Base-by-base conservation (phyloP, 2,797 vertebrate species). In the Holocentrus rufus region DNA sequence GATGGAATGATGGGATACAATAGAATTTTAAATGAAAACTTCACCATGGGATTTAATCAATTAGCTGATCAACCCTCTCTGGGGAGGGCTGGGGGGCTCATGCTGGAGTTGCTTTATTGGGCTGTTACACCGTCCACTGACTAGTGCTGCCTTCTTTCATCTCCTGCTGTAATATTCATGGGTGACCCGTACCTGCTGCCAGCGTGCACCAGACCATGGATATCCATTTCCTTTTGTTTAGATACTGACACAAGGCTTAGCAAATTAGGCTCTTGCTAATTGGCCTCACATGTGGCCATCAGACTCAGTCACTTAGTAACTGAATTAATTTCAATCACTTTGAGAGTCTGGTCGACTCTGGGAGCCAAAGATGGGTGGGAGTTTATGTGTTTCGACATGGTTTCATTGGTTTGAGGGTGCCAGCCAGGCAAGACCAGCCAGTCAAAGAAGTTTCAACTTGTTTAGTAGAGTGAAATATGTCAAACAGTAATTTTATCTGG, bases 151-250 rank as follows among this genome's bases (percentile, higher is more conserved):
- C n/a, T n/a, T 76, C 60, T 63, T 18, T 72, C 52, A 11, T 71
- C 71, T 70, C 42, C 47, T 83, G 27, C 58, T 91, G 17, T 68
- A 89, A 77, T 83, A 88, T 92, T 88, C 47, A 90, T 83, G 70
- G 13, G 50, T 79, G 59, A 65, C 72, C 83, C 65, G 53, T 25
- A 61, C 68, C 69, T 80, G 76, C 4, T 50, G 65, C 76, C 71
- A 49, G 42, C 55, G 52, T 22, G 52, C 50, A 61, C 44, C 18
- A 5, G 57, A 36, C 56, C 30, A 7, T 4, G 3, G 69, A 47
- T 64, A 54, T 76, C 74, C 10, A 3, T 70, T 69, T 63, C 44
- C 53, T 18, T 70, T 54, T 75, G 59, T 76, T 42, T 65, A 47
- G 67, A 74, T 76, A 77, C 66, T 54, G 15, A 73, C 74, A 76